Evolutionary conservation across 2,113 vertebrate species (phyloP), one percentile per base, ranked within the genome.

Genomic region (Tor tambroides): DNA sequence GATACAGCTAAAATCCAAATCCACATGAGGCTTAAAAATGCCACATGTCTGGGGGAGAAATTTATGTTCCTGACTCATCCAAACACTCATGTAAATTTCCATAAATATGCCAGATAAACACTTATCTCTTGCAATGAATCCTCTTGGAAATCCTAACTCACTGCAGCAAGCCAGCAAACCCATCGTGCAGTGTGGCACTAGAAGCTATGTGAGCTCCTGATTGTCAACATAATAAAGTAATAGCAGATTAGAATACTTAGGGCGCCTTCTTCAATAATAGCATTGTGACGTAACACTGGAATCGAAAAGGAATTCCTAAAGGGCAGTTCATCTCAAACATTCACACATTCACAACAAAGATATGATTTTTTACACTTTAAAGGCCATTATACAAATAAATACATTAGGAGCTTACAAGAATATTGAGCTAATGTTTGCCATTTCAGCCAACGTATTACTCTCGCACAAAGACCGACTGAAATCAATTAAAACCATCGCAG

Each of bases 41-140:
- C 4, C 35, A 82, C 35, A 41, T 56, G 67, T 61, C 78, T 59
- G 41, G 35, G 38, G 5, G 26, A 59, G 51, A 74, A 86, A 80
- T 74, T 6, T 71, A 85, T 46, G 87, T 77, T 41, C 86, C 88
- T 81, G 89, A 87, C 90, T 91, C 91, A 91, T 91, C 91, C 80
- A 1, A 93, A 92, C 89, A 6, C 90, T 88, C 90, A 93, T 84
- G 91, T 89, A 91, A 77, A 87, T 91, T 91, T 89, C 94, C 93
- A 94, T 92, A 95, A 95, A 95, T 94, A 94, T 93, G 92, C 79
- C 89, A 90, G 93, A 95, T 95, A 94, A 95, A 93, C 94, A 91
- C 91, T 91, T 92, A 93, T 94, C 85, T 91, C 85, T 43, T 91
- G 90, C 93, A 91, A 90, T 92, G 94, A 94, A 94, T 94, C 94